Base-by-base conservation (phyloP, 2,888 invertebrate genomes). In the Axea sp. region DNA sequence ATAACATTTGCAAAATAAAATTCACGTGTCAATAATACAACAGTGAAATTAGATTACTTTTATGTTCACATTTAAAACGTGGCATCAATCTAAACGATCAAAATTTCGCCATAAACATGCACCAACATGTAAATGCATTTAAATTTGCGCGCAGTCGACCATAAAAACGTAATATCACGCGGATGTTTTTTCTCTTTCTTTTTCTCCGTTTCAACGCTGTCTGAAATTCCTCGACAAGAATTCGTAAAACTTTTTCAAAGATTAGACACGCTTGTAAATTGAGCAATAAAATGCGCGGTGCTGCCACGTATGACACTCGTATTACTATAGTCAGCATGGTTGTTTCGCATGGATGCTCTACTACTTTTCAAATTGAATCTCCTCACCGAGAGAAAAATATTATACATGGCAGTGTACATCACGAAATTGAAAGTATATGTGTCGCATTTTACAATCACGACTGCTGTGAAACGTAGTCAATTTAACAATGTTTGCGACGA, bases 331-430 rank as follows among this genome's bases (percentile, higher is more conserved):
- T 14, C 47, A 19, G 26, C 28, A 8, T 15, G 17, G 47, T 59
- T 57, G 45, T 65, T 59, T 72, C 65, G 15, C 45, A 37, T 57
- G 51, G 17, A 64, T 28, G 53, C 65, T 30, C 19, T 15, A 51
- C 31, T 65, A 65, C 72, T 72, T 72, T 65, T 65, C 49, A 59
- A 64, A 65, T 72, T 72, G 57, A 65, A 72, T 65, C 51, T 59
- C 26, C 31, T 53, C 45, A 17, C 24, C 6, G 45, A 53, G 37
- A 69, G 69, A 64, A 72, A 72, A 72, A 59, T 62, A 64, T 64
- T 31, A 59, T 43, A 37, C 60, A 17, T 15, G 8, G 43, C 9
- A 17, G 28, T 12, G 30, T 55, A 31, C 35, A 17, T 24, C 37
- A n/a, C 19, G 43, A 1, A 45, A 65, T 53, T 53, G 35, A 39